Percentiles rank a stretch among this genome's conserved stretches.
These are phyloP conservation scores for Acheta domesticus DNA, from an alignment of 2,888 invertebrate genomes.

Conservation along the genomic window DNA sequence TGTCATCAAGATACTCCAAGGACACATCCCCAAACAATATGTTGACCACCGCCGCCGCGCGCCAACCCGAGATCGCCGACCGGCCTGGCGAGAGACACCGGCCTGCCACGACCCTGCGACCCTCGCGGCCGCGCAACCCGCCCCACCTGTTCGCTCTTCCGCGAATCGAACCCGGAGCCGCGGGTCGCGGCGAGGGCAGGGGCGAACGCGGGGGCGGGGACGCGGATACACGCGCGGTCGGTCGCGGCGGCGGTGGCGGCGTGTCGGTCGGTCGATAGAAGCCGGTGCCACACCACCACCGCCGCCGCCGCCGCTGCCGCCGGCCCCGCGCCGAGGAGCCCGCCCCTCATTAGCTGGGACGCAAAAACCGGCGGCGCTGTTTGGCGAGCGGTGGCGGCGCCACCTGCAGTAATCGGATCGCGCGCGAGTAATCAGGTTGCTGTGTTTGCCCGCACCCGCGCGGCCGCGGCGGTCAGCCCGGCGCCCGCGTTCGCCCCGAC, in stretches of 20 bases:
- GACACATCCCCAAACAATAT: too few relatives aligned
- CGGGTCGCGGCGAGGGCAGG: neutral
- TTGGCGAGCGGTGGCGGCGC: constrained; percentile 6
- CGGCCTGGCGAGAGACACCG: too few relatives aligned
- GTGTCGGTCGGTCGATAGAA: neutral
- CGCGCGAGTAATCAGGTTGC: constrained; percentile 10
- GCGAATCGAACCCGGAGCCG: neutral
- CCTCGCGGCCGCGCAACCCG: neutral
- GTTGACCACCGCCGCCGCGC: too few relatives aligned
- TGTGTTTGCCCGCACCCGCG: constrained; percentile 1
- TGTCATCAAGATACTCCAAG: too few relatives aligned
- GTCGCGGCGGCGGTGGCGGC: too few relatives aligned
- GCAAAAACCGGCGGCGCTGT: neutral
- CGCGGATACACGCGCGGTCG: too few relatives aligned
- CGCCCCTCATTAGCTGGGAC: constrained; percentile 10
- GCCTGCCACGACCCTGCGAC: neutral
- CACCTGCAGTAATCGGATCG: constrained; percentile 10
- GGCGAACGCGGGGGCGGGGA: too few relatives aligned
- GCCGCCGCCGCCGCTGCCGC: neutral
- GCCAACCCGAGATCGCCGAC: too few relatives aligned
- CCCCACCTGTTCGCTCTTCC: neutral
- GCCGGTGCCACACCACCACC: neutral
- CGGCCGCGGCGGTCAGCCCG: neutral
- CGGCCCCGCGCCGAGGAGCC: neutral
- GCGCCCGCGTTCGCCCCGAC: neutral